A percentile compares a stretch with the other conserved stretches of the same genome.
Conservation (phyloP, 2,797 vertebrate genomes). For the Eulemur mongoz region DNA sequence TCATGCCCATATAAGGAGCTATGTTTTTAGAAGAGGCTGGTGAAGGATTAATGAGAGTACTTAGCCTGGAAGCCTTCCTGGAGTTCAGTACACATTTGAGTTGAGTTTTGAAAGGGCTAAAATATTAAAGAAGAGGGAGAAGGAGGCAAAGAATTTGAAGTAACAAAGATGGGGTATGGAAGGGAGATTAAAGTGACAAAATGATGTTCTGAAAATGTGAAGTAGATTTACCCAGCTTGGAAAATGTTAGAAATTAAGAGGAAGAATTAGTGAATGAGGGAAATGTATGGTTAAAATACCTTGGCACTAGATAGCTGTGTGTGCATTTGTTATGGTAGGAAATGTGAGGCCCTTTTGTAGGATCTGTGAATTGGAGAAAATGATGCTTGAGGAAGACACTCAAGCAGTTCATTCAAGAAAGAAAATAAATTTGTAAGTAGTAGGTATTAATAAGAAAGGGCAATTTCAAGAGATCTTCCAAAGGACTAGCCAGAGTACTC, state of each 20-base stretch:
- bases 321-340: background rate
- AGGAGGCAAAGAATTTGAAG: background rate
- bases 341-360: background rate
- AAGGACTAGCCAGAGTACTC: background rate
- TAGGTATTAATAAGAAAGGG: background rate
- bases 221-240: background rate
- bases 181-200: background rate
- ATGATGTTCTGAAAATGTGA: background rate
- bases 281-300: background rate
- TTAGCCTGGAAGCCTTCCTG: background rate
- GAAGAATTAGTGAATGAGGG: background rate
- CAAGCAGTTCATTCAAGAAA: background rate
- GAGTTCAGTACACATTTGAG: background rate
- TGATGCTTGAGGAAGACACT: background rate
- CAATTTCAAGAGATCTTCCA: background rate
- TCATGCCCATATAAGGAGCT: background rate
- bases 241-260: background rate
- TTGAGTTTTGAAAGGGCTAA: slow-evolving; percentile 41
- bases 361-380: background rate
- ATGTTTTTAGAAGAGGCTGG: background rate
- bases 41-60: background rate
- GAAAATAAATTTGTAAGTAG: background rate
- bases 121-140: background rate
- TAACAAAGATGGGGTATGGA: background rate
- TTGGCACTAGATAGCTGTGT: background rate